These are phyloP conservation scores for Stegodyphus mimosarum DNA, from an alignment of 1,140 invertebrate species.

Conservation along the genomic window DNA sequence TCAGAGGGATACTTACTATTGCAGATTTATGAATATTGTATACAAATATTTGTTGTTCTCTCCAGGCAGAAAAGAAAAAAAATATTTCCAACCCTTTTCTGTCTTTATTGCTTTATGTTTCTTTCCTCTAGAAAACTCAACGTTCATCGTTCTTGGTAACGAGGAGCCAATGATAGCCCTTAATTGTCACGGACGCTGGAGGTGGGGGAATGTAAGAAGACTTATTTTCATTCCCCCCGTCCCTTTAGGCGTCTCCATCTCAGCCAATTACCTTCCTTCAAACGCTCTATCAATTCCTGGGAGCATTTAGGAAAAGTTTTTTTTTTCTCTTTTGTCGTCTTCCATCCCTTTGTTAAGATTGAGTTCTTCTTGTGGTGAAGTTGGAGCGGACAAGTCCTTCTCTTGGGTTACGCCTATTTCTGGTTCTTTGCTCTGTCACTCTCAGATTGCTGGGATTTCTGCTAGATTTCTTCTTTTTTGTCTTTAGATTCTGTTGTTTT, in stretches of 20 bases:
- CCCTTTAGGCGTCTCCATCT: conserved; percentile 18
- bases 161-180: conserved; percentile 58
- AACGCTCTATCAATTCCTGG: conserved; percentile 56
- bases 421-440: conserved; percentile 57
- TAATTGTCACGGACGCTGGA: conserved; percentile 56
- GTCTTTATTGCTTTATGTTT: too few species aligned
- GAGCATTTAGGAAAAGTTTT: conserved; percentile 45
- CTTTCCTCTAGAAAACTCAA: conserved; percentile 5
- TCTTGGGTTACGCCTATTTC: conserved; percentile 58
- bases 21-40: too few species aligned
- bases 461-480: neutral
- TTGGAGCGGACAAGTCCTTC: conserved; percentile 43
- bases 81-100: too few species aligned
- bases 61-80: conserved; percentile 1
- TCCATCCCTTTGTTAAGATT: conserved; percentile 46
- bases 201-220: conserved; percentile 3
- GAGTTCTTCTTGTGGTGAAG: conserved; percentile 53
- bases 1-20: too few species aligned
- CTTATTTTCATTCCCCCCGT: conserved; percentile 11
- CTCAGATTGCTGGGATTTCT: conserved; percentile 58
- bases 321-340: conserved; percentile 12
- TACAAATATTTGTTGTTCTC: too few species aligned
- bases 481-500: neutral
- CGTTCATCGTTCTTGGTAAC: conserved; percentile 43
- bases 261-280: conserved; percentile 58